These are phyloP conservation scores for Monarcha castaneiventris DNA, from an alignment of 2,113 vertebrate species.

Conservation along the genomic window DNA sequence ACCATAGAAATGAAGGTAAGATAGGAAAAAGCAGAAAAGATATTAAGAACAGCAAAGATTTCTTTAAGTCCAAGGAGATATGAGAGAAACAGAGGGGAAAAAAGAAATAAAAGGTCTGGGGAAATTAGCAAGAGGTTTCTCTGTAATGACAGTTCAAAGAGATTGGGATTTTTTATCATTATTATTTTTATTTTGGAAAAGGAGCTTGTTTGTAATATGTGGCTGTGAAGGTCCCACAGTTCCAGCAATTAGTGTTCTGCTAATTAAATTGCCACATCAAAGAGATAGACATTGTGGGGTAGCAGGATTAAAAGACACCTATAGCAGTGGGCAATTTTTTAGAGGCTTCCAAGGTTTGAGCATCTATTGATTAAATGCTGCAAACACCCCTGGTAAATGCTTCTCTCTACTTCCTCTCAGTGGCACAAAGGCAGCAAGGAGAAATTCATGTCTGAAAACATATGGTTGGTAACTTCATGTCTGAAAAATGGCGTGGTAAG, in stretches of 20 bases:
- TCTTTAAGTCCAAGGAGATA: background rate
- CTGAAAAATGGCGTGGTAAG: background rate
- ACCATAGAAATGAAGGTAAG: background rate
- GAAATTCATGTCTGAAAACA: background rate
- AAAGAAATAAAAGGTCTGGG: background rate
- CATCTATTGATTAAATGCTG: background rate
- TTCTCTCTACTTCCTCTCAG: background rate
- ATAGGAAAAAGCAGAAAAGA: background rate
- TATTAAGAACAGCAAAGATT: background rate
- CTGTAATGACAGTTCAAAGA: background rate
- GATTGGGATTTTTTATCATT: background rate
- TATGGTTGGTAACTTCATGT: background rate
- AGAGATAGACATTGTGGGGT: background rate
- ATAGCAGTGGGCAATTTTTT: background rate
- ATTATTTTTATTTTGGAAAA: background rate
- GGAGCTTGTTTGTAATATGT: background rate
- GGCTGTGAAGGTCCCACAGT: background rate
- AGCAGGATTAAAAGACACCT: background rate
- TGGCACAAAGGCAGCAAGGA: background rate
- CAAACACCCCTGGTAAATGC: background rate
- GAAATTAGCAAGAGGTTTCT: background rate
- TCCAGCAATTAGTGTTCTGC: background rate
- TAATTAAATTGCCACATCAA: slow-evolving; percentile 31
- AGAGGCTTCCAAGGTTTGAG: background rate
- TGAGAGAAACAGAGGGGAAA: accelerated